Evolutionary conservation across 1,140 invertebrate genomes (phyloP).

Genomic region (Nylanderia fulva): DNA sequence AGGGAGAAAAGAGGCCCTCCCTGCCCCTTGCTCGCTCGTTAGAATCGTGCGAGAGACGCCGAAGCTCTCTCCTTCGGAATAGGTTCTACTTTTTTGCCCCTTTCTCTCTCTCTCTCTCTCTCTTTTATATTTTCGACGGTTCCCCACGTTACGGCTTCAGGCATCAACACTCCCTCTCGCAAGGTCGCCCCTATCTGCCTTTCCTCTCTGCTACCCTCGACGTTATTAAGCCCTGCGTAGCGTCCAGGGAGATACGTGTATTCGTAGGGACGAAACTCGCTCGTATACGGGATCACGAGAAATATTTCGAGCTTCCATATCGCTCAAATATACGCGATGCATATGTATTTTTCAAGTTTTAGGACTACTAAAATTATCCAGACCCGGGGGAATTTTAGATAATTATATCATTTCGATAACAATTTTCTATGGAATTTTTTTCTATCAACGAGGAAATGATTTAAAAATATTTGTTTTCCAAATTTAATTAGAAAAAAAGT

Average conservation of each 20-base stretch:
- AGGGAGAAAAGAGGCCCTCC: constrained; percentile 70
- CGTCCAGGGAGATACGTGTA: constrained; percentile 69
- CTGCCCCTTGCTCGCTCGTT: background rate
- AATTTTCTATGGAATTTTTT: background rate
- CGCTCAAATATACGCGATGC: background rate
- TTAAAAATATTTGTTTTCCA: background rate
- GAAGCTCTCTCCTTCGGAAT: constrained; percentile 56
- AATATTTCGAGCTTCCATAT: background rate
- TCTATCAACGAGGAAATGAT: background rate
- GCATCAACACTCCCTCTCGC: constrained; percentile 72
- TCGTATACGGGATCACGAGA: background rate
- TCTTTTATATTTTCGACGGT: constrained; percentile 75
- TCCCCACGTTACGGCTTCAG: constrained; percentile 74
- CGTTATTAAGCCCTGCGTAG: constrained; percentile 72
- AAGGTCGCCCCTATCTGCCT: constrained; percentile 75
- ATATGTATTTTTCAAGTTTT: background rate
- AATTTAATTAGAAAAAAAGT: background rate
- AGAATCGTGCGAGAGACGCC: background rate
- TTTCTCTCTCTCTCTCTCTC: constrained; percentile 65
- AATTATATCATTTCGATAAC: background rate
- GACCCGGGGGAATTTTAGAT: too few relatives aligned
- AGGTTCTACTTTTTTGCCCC: constrained; percentile 71
- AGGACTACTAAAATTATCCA: background rate
- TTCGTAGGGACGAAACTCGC: background rate
- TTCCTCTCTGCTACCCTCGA: constrained; percentile 69